Conservation (phyloP, 2,113 vertebrate genomes). For the Alligator mississippiensis region DNA sequence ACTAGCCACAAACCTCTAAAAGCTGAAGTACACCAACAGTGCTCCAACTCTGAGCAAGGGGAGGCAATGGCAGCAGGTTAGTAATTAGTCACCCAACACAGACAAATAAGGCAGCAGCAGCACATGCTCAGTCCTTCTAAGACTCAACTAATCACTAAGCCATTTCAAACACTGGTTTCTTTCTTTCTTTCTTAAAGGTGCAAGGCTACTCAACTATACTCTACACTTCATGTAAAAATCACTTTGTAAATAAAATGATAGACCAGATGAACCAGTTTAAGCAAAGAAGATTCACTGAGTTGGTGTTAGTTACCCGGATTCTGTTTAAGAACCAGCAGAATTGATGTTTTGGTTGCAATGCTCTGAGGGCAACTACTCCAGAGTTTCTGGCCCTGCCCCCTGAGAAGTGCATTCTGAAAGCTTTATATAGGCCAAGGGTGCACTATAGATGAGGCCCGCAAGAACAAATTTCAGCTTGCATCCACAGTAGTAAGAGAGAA, state of each 20-base stretch:
- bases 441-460: not conserved
- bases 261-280: not conserved
- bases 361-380: not conserved
- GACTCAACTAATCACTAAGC: not conserved
- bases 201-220: not conserved
- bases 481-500: not conserved
- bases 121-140: not conserved
- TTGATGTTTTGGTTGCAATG: not conserved
- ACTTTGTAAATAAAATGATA: fast-evolving
- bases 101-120: not conserved
- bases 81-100: not conserved
- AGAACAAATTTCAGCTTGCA: not conserved
- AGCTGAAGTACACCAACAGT: fast-evolving
- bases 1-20: not conserved
- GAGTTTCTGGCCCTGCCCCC: not conserved
- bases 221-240: not conserved
- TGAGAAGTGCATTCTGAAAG: not conserved
- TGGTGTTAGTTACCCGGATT: not conserved
- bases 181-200: not conserved
- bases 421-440: not conserved
- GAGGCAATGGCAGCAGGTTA: not conserved
- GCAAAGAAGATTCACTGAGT: not conserved
- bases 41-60: not conserved
- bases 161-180: not conserved
- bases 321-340: not conserved